Conservation (phyloP, 2,113 vertebrate genomes). For the Paradoxurus hermaphroditus region DNA sequence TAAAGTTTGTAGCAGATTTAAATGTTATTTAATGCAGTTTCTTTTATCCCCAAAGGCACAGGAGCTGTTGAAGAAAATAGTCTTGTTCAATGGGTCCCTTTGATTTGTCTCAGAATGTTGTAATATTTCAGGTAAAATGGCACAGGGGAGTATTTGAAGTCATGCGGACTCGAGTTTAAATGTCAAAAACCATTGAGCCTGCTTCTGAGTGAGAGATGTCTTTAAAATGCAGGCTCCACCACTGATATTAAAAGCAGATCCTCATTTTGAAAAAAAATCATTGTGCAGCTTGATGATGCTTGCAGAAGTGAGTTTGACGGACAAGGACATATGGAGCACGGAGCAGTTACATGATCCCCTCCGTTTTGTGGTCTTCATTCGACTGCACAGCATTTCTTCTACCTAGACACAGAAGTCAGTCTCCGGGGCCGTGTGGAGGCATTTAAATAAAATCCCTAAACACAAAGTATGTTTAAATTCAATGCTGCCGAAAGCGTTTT, state of each 20-base stretch:
- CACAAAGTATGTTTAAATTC: background rate
- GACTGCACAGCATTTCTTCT: slow-evolving; percentile 86
- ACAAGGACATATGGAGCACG: slow-evolving; percentile 92
- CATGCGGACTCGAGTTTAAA: slow-evolving; percentile 42
- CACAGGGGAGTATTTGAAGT: background rate
- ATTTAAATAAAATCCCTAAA: slow-evolving; percentile 29
- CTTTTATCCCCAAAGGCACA: slow-evolving; percentile 51
- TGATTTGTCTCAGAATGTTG: slow-evolving; percentile 1
- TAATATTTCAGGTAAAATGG: slow-evolving; percentile 34
- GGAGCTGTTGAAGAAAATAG: slow-evolving; percentile 41
- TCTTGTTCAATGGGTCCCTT: background rate
- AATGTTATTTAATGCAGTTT: background rate
- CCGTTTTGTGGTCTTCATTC: slow-evolving; percentile 85
- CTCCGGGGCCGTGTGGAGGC: slow-evolving; percentile 72
- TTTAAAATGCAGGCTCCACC: slow-evolving; percentile 61
- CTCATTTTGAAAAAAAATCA: slow-evolving; percentile 77
- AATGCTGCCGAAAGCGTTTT: background rate
- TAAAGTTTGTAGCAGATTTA: background rate
- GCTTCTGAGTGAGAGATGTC: background rate
- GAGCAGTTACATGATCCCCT: slow-evolving; percentile 90
- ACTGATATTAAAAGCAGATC: slow-evolving; percentile 78
- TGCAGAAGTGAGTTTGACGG: slow-evolving; percentile 93
- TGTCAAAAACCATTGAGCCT: slow-evolving; percentile 41
- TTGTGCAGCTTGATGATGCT: slow-evolving; percentile 86
- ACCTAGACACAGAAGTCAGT: slow-evolving; percentile 84